phyloP scores from a whole-genome alignment of 2,113 vertebrate species.

The Perca fluviatilis region DNA sequence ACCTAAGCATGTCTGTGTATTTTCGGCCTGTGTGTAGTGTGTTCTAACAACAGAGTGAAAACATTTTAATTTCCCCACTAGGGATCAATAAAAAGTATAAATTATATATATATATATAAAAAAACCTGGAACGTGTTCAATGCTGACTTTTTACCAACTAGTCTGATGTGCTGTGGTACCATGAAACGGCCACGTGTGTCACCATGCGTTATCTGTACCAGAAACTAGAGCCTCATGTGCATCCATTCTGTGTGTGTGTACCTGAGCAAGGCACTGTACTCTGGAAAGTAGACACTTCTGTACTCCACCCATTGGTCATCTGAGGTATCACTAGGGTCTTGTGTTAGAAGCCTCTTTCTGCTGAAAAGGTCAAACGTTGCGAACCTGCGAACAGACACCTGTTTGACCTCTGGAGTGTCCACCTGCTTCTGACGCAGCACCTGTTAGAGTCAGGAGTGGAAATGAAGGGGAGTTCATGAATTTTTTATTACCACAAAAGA shows the following conservation, averaged over 20 bases:
- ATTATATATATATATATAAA: too few species aligned
- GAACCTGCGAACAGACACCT: constrained; percentile 93
- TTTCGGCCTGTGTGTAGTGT: too few species aligned
- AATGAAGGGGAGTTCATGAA: neutral
- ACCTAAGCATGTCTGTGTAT: too few species aligned
- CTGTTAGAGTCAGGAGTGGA: constrained; percentile 77
- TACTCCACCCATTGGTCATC: constrained; percentile 91
- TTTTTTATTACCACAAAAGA: neutral
- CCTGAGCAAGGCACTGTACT: constrained; percentile 92
- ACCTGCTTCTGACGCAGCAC: constrained; percentile 90
- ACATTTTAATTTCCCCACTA: too few species aligned
- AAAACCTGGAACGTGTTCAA: neutral
- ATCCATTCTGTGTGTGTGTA: constrained; percentile 58
- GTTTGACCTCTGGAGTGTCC: constrained; percentile 87
- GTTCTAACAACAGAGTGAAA: too few species aligned
- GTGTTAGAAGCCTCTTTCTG: constrained; percentile 74
- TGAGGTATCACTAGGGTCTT: constrained; percentile 79
- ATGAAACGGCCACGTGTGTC: neutral
- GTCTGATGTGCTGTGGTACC: neutral
- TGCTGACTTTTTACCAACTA: neutral
- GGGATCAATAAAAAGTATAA: too few species aligned
- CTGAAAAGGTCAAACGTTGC: constrained; percentile 93
- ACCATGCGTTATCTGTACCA: neutral
- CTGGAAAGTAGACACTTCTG: constrained; percentile 90
- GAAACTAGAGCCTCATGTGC: constrained; percentile 19